Base-by-base conservation (phyloP, 2,113 vertebrate genomes). In the Malurus elegans region DNA sequence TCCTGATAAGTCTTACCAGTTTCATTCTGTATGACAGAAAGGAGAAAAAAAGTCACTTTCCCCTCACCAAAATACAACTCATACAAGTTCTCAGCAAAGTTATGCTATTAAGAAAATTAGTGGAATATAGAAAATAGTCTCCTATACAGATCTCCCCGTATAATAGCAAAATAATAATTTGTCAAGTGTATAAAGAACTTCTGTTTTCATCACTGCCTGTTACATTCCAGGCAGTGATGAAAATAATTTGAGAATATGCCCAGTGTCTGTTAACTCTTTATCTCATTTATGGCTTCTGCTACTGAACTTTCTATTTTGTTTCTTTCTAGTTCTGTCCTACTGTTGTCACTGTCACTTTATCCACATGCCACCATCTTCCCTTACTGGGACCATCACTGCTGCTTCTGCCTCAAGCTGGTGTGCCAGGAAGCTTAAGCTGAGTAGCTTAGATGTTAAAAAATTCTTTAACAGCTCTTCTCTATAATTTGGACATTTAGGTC, bases 11-110 rank as follows among this genome's bases (percentile, higher is more conserved):
- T 20, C 29, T 26, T 48, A 36, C 24, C 24, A 7, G 4, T 69
- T 83, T 86, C 40, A 31, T 92, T 70, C 18, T 38, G 11, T 18
- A 20, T 48, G 36, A 79, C 29, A 78, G n/a, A 66, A 72, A 54
- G 29, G 11, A 75, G 6, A 9, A 23, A 50, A 50, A 32, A 75
- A 28, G 8, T 51, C 50, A 47, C 9, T 14, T 3, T 8, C 11
- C 4, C 2, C 6, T 2, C 5, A 4, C n/a, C 3, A 7, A 75
- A 87, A 62, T 31, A 53, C 0, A 2, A 58, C 31, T 78, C 11
- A 29, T 20, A 16, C 12, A 28, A 51, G 50, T 23, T 65, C 45
- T 83, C 47, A 79, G 84, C 18, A 44, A 83, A 75, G n/a, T 53
- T 32, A 67, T 8, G 20, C 6, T 51, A 45, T 61, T 56, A 32